Evolutionary conservation across 2,888 invertebrate genomes (phyloP).

Genomic region (Onthophagus sagittarius): DNA sequence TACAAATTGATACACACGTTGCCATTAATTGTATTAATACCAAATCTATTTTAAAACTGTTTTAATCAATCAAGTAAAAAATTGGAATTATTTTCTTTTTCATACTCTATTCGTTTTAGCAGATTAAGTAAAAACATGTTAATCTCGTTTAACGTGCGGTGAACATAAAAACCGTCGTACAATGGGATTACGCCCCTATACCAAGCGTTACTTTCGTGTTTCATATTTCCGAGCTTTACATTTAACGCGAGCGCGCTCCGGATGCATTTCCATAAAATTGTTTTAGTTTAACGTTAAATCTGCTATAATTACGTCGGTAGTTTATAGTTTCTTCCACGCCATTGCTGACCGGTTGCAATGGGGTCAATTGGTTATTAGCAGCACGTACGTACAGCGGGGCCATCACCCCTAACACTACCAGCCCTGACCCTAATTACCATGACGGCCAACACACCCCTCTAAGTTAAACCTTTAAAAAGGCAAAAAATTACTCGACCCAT

Average conservation of each 20-base stretch:
- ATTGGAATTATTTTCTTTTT: neutral
- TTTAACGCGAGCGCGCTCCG: neutral
- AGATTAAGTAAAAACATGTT: neutral
- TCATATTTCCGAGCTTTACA: neutral
- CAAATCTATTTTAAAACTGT: no score
- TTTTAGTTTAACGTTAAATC: neutral
- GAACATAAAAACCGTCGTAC: neutral
- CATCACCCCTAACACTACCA: neutral
- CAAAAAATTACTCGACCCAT: conserved; percentile 12
- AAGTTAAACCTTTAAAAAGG: conserved; percentile 10
- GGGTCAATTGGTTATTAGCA: conserved; percentile 7
- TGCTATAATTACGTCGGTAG: neutral
- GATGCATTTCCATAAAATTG: neutral
- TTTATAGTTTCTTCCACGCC: neutral
- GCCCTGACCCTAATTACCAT: conserved; percentile 16
- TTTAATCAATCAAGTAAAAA: neutral
- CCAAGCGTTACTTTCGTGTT: neutral
- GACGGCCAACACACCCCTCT: neutral
- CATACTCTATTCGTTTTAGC: neutral
- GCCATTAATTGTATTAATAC: no score
- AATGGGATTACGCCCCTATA: neutral
- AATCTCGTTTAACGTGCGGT: neutral
- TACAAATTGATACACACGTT: neutral
- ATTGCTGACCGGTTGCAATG: neutral
- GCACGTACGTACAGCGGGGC: neutral